These are phyloP conservation scores for Numenius arquata DNA, from an alignment of 2,113 vertebrate genomes.

Conservation along the genomic window DNA sequence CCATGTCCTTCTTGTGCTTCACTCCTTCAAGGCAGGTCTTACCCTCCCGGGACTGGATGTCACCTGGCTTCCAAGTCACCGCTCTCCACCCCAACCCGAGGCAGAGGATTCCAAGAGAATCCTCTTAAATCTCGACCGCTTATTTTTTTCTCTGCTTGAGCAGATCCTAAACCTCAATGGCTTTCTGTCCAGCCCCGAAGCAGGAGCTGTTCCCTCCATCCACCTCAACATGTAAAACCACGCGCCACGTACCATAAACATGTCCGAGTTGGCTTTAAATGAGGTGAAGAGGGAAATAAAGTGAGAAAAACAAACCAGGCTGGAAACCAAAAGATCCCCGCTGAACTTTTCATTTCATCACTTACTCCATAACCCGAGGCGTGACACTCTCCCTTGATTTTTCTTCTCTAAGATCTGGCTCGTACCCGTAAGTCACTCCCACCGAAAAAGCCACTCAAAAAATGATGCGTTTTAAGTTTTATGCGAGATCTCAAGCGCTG, in stretches of 20 bases:
- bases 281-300: background rate
- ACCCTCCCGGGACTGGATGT: rapidly evolving
- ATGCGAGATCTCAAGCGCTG: too few species aligned
- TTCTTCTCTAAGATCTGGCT: background rate
- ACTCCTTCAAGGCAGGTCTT: too few species aligned
- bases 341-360: background rate
- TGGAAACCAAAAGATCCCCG: background rate
- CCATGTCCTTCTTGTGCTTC: background rate
- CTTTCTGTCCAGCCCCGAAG: background rate
- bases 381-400: background rate
- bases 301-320: background rate
- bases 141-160: background rate
- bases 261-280: background rate
- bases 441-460: background rate
- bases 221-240: rapidly evolving
- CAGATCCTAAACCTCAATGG: background rate
- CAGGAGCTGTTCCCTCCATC: background rate
- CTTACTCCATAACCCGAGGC: background rate
- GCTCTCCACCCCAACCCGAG: background rate
- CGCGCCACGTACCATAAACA: rapidly evolving
- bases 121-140: background rate
- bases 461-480: rapidly evolving
- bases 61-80: background rate
- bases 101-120: background rate
- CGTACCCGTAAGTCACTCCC: background rate